These are phyloP conservation scores for Enteromius radiatus DNA, from an alignment of 2,797 vertebrate species.

Conservation along the genomic window DNA sequence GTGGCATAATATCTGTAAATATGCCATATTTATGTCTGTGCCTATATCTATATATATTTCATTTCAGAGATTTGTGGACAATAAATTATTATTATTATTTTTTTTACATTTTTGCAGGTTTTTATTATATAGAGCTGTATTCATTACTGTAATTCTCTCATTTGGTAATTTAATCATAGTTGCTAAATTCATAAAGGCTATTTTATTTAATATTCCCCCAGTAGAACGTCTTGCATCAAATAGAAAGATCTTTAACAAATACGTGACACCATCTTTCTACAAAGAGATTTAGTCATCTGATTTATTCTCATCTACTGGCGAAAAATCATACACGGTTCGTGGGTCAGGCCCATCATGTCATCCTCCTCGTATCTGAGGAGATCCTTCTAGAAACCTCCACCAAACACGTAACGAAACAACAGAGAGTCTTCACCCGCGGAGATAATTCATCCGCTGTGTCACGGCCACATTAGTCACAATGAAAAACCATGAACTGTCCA, in stretches of 20 bases:
- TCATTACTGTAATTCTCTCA: background rate
- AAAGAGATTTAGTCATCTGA: slow-evolving; percentile 2
- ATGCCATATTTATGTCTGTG: background rate
- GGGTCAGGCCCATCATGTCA: slow-evolving; percentile 26
- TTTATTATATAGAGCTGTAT: background rate
- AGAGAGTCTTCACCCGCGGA: slow-evolving; percentile 9
- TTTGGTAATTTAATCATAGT: background rate
- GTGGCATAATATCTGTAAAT: background rate
- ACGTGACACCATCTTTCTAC: background rate
- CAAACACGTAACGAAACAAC: slow-evolving; percentile 25
- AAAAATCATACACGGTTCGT: background rate
- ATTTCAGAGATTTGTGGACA: background rate
- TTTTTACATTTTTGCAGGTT: background rate
- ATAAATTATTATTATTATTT: background rate
- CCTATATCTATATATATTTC: background rate
- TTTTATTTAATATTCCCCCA: background rate
- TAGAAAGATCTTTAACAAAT: background rate
- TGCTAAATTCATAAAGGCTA: background rate
- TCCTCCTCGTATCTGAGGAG: slow-evolving; percentile 1
- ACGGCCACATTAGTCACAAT: slow-evolving; percentile 46
- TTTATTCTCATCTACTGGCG: slow-evolving; percentile 4
- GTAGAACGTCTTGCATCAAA: background rate
- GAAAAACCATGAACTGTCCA: slow-evolving; percentile 51
- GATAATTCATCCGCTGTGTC: slow-evolving; percentile 42
- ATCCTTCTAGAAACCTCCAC: slow-evolving; percentile 1